Percentiles rank a stretch among this genome's conserved stretches.
Evolutionary conservation across 2,888 invertebrate genomes (phyloP).

Genomic region (Xylophagus ater): DNA sequence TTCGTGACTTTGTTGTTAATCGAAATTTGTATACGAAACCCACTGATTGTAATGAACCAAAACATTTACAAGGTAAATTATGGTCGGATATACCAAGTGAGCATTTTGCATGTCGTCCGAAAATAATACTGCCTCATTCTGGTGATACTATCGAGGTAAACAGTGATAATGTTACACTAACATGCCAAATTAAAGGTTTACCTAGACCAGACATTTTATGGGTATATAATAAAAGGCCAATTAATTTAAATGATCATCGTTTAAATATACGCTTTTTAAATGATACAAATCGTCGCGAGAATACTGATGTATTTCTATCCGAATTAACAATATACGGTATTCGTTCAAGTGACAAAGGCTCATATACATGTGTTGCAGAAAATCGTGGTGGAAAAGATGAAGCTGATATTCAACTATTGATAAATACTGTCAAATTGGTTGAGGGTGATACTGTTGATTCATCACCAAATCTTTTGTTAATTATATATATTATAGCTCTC

Average conservation of each 20-base stretch:
- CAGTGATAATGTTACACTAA: slow-evolving; percentile 56
- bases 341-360: slow-evolving; percentile 53
- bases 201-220: slow-evolving; percentile 65
- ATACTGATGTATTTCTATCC: slow-evolving; percentile 24
- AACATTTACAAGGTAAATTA: slow-evolving; percentile 51
- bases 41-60: slow-evolving; percentile 62
- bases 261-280: slow-evolving; percentile 25
- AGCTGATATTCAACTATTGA: slow-evolving; percentile 56
- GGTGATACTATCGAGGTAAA: slow-evolving; percentile 48
- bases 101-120: slow-evolving; percentile 74
- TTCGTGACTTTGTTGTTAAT: slow-evolving; percentile 64
- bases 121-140: slow-evolving; percentile 51
- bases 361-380: slow-evolving; percentile 68
- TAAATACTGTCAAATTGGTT: slow-evolving; percentile 37
- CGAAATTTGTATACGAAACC: slow-evolving; percentile 63
- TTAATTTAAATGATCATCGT: slow-evolving; percentile 42
- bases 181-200: slow-evolving; percentile 60
- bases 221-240: slow-evolving; percentile 45
- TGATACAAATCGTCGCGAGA: slow-evolving; percentile 24
- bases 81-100: slow-evolving; percentile 62
- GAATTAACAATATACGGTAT: slow-evolving; percentile 57
- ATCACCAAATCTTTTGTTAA: slow-evolving; percentile 37
- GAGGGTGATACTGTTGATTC: slow-evolving; percentile 36
- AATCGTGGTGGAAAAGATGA: slow-evolving; percentile 73
- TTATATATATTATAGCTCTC: slow-evolving; percentile 43